Evolutionary conservation across 53 echinoderm and acorn worm species (phyloP).

Genomic region (Actinopyga echinites): DNA sequence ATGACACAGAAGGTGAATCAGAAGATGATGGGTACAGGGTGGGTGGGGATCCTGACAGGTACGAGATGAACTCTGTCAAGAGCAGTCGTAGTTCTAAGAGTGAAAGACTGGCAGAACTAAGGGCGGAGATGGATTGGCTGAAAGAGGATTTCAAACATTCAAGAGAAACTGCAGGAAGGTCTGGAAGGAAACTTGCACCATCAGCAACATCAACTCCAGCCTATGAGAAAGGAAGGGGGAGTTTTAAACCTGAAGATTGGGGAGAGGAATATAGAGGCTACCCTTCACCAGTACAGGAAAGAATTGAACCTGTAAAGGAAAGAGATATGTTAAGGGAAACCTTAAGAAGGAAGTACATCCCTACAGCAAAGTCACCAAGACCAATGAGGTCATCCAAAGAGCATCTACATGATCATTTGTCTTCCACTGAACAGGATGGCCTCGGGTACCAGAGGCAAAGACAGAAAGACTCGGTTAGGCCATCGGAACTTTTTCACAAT

Average conservation of each 20-base stretch:
- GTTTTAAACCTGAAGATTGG: not conserved
- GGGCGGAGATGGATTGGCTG: conserved; percentile 1
- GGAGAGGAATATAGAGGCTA: not conserved
- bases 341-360: conserved; percentile 20
- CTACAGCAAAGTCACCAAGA: not conserved
- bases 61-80: conserved; percentile 16
- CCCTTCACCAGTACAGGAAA: not conserved
- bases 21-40: conserved; percentile 11
- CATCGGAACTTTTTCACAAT: too few species aligned
- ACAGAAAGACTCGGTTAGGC: too few species aligned
- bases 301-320: not conserved
- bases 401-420: too few species aligned
- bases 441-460: too few species aligned
- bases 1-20: not conserved
- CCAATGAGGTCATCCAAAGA: too few species aligned
- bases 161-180: not conserved
- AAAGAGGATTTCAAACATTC: not conserved
- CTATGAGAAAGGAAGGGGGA: not conserved
- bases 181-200: not conserved
- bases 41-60: not conserved
- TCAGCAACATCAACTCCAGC: conserved; percentile 20
- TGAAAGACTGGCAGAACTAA: conserved; percentile 15
- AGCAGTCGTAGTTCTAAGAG: conserved; percentile 21
- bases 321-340: conserved; percentile 26
- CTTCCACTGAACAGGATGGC: too few species aligned